phyloP scores from a whole-genome alignment of 2,888 invertebrate species.

The Ischnus inquisitorius region DNA sequence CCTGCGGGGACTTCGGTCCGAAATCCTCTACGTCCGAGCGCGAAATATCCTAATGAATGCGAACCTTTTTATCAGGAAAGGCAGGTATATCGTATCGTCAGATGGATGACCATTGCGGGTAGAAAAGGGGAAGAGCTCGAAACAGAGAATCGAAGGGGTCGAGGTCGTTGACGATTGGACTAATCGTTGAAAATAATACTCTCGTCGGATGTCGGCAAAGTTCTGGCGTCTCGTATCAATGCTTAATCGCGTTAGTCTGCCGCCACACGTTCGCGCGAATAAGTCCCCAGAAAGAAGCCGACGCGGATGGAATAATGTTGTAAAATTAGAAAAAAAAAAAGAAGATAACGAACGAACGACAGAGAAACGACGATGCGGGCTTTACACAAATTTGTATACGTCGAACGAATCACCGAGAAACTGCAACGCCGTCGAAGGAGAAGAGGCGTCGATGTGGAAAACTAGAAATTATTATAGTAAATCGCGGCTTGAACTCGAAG shows the following conservation, averaged over 20 bases:
- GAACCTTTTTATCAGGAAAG: background rate
- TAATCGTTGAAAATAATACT: background rate
- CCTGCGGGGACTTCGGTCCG: too few species aligned
- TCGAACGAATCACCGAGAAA: background rate
- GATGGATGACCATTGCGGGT: background rate
- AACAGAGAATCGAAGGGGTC: background rate
- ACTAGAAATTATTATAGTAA: background rate
- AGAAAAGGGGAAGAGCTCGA: constrained; percentile 6
- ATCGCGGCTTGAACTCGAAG: background rate
- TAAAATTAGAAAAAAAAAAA: constrained; percentile 34
- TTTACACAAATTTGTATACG: background rate
- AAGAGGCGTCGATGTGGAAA: background rate
- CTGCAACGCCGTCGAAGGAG: background rate
- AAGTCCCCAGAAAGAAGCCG: background rate
- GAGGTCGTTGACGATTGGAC: constrained; percentile 23
- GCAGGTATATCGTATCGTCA: background rate
- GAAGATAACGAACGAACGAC: background rate
- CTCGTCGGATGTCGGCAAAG: constrained; percentile 27
- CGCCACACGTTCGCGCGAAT: background rate
- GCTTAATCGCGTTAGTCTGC: background rate
- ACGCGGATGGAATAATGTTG: constrained; percentile 56
- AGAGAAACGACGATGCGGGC: constrained; percentile 45
- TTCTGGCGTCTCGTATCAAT: constrained; percentile 52
- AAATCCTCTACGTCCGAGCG: too few species aligned
- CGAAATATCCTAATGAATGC: too few species aligned